These are phyloP conservation scores for Anastatus disparis DNA, from an alignment of 1,140 invertebrate genomes.

Conservation along the genomic window DNA sequence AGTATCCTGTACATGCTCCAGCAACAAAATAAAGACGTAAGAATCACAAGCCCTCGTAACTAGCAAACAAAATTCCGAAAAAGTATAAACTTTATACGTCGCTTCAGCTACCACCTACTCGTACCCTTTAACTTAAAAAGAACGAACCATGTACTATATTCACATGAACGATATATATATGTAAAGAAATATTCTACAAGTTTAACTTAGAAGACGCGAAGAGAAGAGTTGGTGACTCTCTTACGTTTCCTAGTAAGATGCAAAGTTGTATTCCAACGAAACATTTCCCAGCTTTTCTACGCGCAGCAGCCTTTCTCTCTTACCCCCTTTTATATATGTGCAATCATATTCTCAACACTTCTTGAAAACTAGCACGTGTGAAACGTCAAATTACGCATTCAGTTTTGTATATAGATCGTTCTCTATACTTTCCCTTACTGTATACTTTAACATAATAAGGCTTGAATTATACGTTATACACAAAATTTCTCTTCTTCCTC, in stretches of 20 bases:
- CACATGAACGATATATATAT: no score
- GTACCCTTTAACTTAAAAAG: no score
- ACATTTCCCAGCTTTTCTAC: conserved; percentile 38
- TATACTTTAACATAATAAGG: conserved; percentile 64
- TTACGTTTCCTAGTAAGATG: conserved; percentile 9
- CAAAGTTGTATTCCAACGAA: conserved; percentile 35
- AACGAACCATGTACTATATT: no score
- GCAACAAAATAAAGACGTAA: no score
- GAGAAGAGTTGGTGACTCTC: no score
- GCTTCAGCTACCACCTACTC: no score
- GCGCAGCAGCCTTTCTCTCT: conserved; percentile 4
- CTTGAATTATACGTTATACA: conserved; percentile 60
- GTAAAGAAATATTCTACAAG: conserved; percentile 17
- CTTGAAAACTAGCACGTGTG: conserved; percentile 42
- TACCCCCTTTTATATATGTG: no score
- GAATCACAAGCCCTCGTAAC: conserved; percentile 34
- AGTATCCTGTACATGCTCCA: no score
- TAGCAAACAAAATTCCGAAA: conserved; percentile 2
- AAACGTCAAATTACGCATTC: conserved; percentile 58
- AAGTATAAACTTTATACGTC: no score
- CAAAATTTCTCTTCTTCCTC: conserved; percentile 52
- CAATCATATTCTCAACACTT: no score
- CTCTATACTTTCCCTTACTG: conserved; percentile 27
- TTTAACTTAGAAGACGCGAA: conserved; percentile 18
- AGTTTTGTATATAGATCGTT: neutral